Conservation (phyloP, 1,140 invertebrate species). For the Andricus grossulariae region DNA sequence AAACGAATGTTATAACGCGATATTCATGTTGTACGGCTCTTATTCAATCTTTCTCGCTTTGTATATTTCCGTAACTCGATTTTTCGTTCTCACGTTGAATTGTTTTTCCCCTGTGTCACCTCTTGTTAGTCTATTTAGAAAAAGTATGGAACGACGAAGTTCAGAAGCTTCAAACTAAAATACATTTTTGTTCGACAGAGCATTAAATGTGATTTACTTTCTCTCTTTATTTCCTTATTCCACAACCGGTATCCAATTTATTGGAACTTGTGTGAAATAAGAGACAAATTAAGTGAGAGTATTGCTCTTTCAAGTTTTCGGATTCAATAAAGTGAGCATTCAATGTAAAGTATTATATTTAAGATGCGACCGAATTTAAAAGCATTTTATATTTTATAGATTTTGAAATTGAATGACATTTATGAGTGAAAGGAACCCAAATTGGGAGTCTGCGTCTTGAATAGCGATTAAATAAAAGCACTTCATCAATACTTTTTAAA, state of each 20-base stretch:
- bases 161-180: neutral
- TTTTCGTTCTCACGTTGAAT: neutral
- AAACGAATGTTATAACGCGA: neutral
- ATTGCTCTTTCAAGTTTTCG: neutral
- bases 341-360: neutral
- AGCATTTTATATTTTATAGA: neutral
- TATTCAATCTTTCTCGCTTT: conserved; percentile 12
- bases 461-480: no score
- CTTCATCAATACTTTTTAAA: no score
- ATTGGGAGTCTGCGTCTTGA: no score
- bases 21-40: neutral
- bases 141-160: neutral
- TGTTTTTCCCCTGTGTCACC: neutral
- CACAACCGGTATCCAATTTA: neutral
- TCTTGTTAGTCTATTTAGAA: conserved; percentile 7
- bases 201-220: neutral
- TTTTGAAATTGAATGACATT: neutral
- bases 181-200: neutral
- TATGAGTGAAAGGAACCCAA: no score
- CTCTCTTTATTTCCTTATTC: neutral
- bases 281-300: neutral
- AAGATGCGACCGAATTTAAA: neutral
- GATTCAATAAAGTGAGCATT: neutral
- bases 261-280: neutral
- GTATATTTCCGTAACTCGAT: neutral